Evolutionary conservation across 2,797 vertebrate genomes (phyloP).

Genomic region (Tympanoctomys barrerae): DNA sequence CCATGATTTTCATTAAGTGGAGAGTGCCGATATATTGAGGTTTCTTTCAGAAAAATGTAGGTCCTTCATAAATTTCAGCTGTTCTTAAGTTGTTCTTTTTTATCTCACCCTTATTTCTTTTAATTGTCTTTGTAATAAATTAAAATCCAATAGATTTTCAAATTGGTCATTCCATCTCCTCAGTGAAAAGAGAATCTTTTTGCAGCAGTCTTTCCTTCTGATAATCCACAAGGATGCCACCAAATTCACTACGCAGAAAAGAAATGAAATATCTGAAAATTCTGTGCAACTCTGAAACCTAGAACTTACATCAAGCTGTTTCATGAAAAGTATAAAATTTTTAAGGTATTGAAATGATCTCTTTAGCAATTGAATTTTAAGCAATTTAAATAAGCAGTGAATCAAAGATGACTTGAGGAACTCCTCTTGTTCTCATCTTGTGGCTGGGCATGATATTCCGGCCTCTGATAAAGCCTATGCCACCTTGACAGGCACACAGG

Average conservation of each 20-base stretch:
- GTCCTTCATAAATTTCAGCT: not conserved
- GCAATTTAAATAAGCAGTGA: not conserved
- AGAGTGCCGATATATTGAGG: not conserved
- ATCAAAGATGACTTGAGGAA: not conserved
- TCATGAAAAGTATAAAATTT: not conserved
- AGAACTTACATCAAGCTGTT: not conserved
- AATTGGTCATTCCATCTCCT: not conserved
- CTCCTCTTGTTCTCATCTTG: not conserved
- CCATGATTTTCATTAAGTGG: not conserved
- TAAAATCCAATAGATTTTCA: not conserved
- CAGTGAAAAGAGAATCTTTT: not conserved
- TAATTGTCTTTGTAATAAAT: slow-evolving; percentile 4
- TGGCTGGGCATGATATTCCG: not conserved
- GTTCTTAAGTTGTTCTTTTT: slow-evolving; percentile 4
- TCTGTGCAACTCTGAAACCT: not conserved
- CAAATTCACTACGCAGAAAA: slow-evolving; percentile 27
- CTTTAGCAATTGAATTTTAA: not conserved
- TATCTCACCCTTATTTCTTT: not conserved
- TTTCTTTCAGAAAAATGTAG: not conserved
- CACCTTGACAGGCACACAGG: not conserved
- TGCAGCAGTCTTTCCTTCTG: not conserved
- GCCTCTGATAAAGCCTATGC: not conserved
- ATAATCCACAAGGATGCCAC: not conserved
- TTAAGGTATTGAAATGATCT: not conserved
- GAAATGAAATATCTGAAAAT: slow-evolving; percentile 45